Base-by-base conservation (phyloP, 1,140 invertebrate species). In the Zaprionus taronus region DNA sequence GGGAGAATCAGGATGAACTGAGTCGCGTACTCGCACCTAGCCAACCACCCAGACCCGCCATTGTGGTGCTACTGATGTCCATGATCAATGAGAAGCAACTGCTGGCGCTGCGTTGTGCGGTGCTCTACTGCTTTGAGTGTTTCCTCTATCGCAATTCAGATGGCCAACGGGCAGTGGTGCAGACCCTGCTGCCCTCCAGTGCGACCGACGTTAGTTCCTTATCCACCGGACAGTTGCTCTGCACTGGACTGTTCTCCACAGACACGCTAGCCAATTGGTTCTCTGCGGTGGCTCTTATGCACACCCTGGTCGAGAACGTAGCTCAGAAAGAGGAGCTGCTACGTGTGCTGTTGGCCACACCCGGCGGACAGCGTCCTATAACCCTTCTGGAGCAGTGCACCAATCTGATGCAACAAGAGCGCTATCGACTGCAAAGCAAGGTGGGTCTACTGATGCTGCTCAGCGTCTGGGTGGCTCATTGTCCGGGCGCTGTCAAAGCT, bases 71-170 rank as follows among this genome's bases (percentile, higher is more conserved):
- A 9, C 93, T 99, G 12, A 98, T 99, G 97, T 99, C 98, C 0
- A 99, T 99, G 98, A 98, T 99, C 3, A 99, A 99, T 93, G 99
- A 99, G 87, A 99, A 99, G 92, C 99, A 99, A 93, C 96, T 98
- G 14, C 97, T 99, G 92, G 93, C 95, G 9, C 93, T 99, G 61
- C 95, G 98, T 62, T 99, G 98, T 94, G 96, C 99, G 1, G 98
- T 99, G 11, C 95, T 99, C 1, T 99, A 99, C 92, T 99, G 98
- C 92, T 99, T 99, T 92, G 96, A 99, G 94, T 99, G 97, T 93
- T 99, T 97, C 92, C 93, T 99, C 0, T 98, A 97, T 91, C 98
- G 97, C 93, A 99, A 99, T 93, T 97, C 98, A 89, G 94, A 95
- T n/a, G 96, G 96, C 14, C 98, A 99, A 93, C 95, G 95, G 9